These are phyloP conservation scores for Siphamia tubifer DNA, from an alignment of 2,113 vertebrate genomes.

Conservation along the genomic window DNA sequence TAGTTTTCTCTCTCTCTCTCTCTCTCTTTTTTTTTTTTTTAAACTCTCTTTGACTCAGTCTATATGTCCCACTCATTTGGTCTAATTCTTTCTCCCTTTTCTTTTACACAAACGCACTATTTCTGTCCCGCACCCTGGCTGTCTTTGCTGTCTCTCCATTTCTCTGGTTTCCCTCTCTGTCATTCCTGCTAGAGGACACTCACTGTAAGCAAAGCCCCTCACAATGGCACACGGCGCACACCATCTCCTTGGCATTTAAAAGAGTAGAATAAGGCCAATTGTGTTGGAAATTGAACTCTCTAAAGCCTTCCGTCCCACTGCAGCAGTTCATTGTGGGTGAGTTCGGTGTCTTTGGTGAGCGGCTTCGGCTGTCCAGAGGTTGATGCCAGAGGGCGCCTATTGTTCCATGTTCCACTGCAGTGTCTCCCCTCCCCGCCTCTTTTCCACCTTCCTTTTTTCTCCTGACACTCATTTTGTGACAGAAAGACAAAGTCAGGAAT, in stretches of 20 bases:
- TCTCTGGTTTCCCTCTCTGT: constrained; percentile 50
- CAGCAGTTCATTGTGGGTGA: constrained; percentile 79
- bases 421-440: constrained; percentile 42
- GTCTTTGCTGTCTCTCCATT: constrained; percentile 43
- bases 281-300: constrained; percentile 85
- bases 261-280: constrained; percentile 80
- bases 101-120: constrained; percentile 56
- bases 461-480: constrained; percentile 51
- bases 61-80: constrained; percentile 47
- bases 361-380: constrained; percentile 70
- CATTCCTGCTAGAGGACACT: constrained; percentile 72
- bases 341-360: constrained; percentile 77
- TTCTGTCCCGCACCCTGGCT: constrained; percentile 45
- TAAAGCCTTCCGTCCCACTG: constrained; percentile 76
- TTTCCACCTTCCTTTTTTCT: constrained; percentile 51
- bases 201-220: constrained; percentile 71
- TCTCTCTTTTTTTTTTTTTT: constrained; percentile 10
- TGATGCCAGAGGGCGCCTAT: constrained; percentile 76
- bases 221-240: constrained; percentile 75
- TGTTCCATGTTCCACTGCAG: constrained; percentile 70
- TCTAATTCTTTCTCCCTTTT: constrained; percentile 52
- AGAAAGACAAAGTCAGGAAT: constrained; percentile 7
- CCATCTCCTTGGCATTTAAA: constrained; percentile 81
- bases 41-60: neutral
- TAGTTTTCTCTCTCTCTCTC: constrained; percentile 31